Base-by-base conservation (phyloP, 1,140 invertebrate species). In the Agraylea sexmaculata region DNA sequence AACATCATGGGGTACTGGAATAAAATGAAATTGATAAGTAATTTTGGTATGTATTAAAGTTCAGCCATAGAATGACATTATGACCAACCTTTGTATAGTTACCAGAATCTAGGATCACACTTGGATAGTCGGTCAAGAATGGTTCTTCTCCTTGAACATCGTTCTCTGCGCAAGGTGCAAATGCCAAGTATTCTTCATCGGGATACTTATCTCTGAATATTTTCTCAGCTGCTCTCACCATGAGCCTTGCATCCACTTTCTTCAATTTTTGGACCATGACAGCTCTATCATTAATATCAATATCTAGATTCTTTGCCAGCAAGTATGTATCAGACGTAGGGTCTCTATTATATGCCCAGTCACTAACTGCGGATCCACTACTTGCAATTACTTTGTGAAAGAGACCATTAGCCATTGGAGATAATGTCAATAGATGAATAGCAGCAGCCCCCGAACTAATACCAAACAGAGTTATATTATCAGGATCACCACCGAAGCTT, bases 311-410 rank as follows among this genome's bases (percentile, higher is more conserved):
- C 49, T 53, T 55, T 33, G 54, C 60, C 42, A 66, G 43, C 40
- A 40, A 46, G 29, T 60, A 57, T 2, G 66, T 60, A 28, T 58
- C 51, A 40, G 51, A 47, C 4, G 63, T 51, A 3, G 62, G 61
- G 35, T 64, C 58, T 17, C 58, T 56, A 21, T 64, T 57, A 11
- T 62, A 49, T 3, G 69, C 69, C 75, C 77, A 81, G 6, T 74
- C 66, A 40, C 71, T 72, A 10, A 80, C 55, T 1, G 78, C 71
- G 1, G 77, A 74, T 1, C 83, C 82, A 53, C 78, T 79, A 62
- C 77, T 71, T 12, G 73, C 46, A 33, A 80, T 78, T 0, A 52
- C 57, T 51, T 48, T 59, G 20, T 61, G 57, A 15, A 66, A 65
- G 0, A 66, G 50, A 4, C 61, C 60, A 37, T 42, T 53, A 0